Conservation (phyloP, 2,797 vertebrate genomes). For the Halcyon smyrnensis region DNA sequence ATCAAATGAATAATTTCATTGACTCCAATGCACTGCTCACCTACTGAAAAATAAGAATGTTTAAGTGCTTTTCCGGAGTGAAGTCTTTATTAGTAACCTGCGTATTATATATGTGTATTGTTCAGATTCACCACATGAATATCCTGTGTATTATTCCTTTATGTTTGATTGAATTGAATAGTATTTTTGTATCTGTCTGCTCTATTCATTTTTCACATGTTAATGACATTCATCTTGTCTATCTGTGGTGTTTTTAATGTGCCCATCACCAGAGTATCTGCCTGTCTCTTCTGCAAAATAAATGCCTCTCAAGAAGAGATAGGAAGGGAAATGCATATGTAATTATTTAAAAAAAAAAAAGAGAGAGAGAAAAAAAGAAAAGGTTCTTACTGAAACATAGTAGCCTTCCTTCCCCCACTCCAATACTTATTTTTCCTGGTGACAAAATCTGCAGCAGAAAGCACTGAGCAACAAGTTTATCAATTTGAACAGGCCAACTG, state of each 20-base stretch:
- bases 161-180: slow-evolving; percentile 18
- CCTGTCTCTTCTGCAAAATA: slow-evolving; percentile 67
- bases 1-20: background rate
- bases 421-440: slow-evolving; percentile 72
- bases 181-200: slow-evolving; percentile 59
- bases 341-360: background rate
- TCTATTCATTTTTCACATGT: slow-evolving; percentile 55
- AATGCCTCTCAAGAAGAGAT: slow-evolving; percentile 69
- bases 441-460: slow-evolving; percentile 76
- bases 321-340: slow-evolving; percentile 66
- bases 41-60: background rate
- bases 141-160: slow-evolving; percentile 33
- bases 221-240: slow-evolving; percentile 56
- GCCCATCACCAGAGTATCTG: slow-evolving; percentile 22
- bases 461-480: slow-evolving; percentile 86
- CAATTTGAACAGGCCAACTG: slow-evolving; percentile 88
- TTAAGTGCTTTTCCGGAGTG: slow-evolving; percentile 13
- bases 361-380: too few relatives aligned
- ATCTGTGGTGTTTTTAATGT: slow-evolving; percentile 43
- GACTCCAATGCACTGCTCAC: background rate
- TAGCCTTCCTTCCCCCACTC: slow-evolving; percentile 46
- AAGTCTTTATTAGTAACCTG: slow-evolving; percentile 3
- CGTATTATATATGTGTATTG: background rate
- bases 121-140: background rate
- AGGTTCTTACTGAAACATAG: slow-evolving; percentile 37